Evolutionary conservation across 2,888 invertebrate genomes (phyloP), one percentile per base, ranked within the genome.

Genomic region (Lasiommata megera): DNA sequence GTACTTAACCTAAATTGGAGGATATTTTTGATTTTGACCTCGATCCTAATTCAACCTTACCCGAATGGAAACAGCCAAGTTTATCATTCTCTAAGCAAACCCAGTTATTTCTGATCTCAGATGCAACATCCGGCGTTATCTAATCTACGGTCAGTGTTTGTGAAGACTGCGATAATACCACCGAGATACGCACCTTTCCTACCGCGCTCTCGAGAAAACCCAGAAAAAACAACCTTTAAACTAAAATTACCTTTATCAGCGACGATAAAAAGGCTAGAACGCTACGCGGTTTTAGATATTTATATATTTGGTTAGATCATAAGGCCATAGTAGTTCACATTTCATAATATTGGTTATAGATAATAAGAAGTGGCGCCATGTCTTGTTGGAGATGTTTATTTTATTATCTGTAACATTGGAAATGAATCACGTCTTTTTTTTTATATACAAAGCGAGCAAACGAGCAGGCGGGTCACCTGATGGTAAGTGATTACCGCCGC

Each of bases 141-240:
- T 89, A 82, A 89, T 89, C 88, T 88, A 68, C 81, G 88, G 88
- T 88, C 88, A 88, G 87, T 84, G 86, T 87, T 85, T 85, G 79
- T 72, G 70, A 69, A 80, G 77, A 71, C 70, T 41, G 14, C 44
- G 73, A 73, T 71, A 77, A 81, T 77, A 81, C 74, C 77, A 82
- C 77, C 71, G 76, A 80, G 82, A 83, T 82, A 82, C 79, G 77
- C 81, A 61, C 61, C 55, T 54, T n/a, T n/a, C n/a, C n/a, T n/a
- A 47, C 46, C 52, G 40, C 55, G 48, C 53, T 31, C 9, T 37
- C 29, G 29, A 50, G 31, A 41, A 18, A 29, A 18, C 9, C 18
- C 28, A n/a, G n/a, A 31, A 18, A 58, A 56, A 48, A 41, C 36
- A 36, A 41, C 29, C 31, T 36, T 31, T 16, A 38, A 36, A 41